These are phyloP conservation scores for Apistogramma diplotaenia DNA, from an alignment of 2,113 vertebrate genomes.

Conservation along the genomic window DNA sequence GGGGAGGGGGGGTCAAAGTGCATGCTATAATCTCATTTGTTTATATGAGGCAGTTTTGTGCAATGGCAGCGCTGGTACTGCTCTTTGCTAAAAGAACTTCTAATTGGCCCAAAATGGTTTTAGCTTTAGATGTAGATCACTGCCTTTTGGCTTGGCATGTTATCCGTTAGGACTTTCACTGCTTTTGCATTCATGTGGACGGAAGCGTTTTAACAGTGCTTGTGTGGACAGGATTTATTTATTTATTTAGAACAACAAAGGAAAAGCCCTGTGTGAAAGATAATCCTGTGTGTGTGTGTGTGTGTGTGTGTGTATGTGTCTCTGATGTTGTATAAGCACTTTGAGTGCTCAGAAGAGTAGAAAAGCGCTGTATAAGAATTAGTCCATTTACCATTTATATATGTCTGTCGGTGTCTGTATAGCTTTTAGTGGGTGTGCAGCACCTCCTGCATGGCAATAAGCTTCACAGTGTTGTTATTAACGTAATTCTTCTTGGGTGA, in stretches of 20 bases:
- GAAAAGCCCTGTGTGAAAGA: neutral
- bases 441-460: neutral
- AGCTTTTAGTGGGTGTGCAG: neutral
- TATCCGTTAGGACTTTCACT: neutral
- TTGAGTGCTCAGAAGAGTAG: too few species aligned
- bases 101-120: too few species aligned
- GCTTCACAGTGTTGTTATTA: neutral
- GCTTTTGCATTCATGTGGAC: neutral
- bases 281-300: too few species aligned
- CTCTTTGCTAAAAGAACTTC: too few species aligned
- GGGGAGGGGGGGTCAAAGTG: neutral
- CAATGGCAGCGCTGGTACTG: neutral
- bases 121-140: neutral
- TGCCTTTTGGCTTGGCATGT: neutral
- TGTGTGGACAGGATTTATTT: neutral
- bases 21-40: neutral
- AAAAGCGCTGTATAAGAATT: too few species aligned
- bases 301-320: too few species aligned
- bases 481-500: conserved; percentile 23
- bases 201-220: neutral
- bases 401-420: too few species aligned
- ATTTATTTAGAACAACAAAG: neutral
- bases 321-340: too few species aligned
- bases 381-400: too few species aligned
- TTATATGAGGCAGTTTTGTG: neutral